A percentile compares a stretch with the other conserved stretches of the same genome.
Conservation (phyloP, 2,113 vertebrate genomes). For the Plecturocebus donacophilus region DNA sequence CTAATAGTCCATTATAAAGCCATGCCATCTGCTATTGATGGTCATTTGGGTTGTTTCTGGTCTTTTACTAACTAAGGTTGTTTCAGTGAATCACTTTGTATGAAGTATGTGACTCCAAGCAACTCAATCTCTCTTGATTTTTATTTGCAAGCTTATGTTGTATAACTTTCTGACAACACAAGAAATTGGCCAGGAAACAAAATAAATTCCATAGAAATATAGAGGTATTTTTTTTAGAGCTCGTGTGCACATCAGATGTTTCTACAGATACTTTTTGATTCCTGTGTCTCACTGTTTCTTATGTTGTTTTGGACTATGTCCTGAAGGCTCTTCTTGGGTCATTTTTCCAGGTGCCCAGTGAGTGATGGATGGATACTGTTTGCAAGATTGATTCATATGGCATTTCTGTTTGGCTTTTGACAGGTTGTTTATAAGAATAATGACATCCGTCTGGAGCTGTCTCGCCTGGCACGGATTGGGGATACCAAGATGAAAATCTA, state of each 20-base stretch:
- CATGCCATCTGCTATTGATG: not conserved
- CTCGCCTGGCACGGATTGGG: slow-evolving; percentile 95
- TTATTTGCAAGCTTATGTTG: not conserved
- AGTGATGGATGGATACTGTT: slow-evolving; percentile 69
- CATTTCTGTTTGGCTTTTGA: slow-evolving; percentile 75
- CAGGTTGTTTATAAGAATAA: slow-evolving; percentile 99
- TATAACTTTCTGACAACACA: not conserved
- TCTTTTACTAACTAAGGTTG: not conserved
- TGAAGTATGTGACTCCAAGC: not conserved
- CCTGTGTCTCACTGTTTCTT: not conserved
- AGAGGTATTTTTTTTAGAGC: not conserved
- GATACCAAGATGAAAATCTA: slow-evolving; percentile 99
- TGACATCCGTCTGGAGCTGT: slow-evolving; percentile 96
- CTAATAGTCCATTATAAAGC: not conserved
- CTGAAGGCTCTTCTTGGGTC: slow-evolving; percentile 53
- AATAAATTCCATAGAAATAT: not conserved
- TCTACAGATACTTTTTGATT: not conserved
- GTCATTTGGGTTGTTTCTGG: not conserved
- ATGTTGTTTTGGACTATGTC: not conserved
- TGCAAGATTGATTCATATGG: slow-evolving; percentile 82
- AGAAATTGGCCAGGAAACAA: not conserved
- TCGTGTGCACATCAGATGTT: not conserved
- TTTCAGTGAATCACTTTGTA: not conserved
- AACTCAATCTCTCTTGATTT: not conserved
- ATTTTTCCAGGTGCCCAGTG: slow-evolving; percentile 65